phyloP scores from a whole-genome alignment of 2,113 vertebrate species.

The Stigmatopora nigra region DNA sequence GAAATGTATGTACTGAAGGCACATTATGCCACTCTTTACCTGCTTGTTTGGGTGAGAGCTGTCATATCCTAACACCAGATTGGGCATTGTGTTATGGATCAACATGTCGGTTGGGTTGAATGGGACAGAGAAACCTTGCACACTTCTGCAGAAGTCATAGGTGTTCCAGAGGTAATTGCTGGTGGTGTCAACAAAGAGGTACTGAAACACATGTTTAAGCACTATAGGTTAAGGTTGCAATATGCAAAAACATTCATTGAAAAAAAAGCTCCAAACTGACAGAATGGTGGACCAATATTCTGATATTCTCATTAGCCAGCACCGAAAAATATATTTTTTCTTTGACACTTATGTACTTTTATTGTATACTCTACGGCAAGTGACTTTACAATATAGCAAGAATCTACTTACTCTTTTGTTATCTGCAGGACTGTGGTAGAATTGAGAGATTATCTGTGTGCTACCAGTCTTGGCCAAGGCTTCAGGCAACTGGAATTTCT shows the following conservation, averaged over 20 bases:
- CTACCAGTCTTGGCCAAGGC: constrained; percentile 59
- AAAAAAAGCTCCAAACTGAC: too few species aligned
- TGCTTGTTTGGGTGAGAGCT: constrained; percentile 89
- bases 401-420: constrained; percentile 81
- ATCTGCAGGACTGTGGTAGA: constrained; percentile 95
- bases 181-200: constrained; percentile 86
- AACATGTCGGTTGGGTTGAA: constrained; percentile 90
- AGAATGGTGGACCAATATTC: too few species aligned
- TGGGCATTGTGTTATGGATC: constrained; percentile 77
- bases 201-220: constrained; percentile 62
- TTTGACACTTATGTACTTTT: too few species aligned
- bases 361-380: not conserved
- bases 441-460: constrained; percentile 85
- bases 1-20: not conserved
- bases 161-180: constrained; percentile 90
- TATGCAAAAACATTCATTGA: too few species aligned
- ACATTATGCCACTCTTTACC: constrained; percentile 59
- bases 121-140: constrained; percentile 82
- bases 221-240: not conserved
- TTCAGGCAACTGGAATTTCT: constrained; percentile 70
- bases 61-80: constrained; percentile 87
- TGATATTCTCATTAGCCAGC: too few species aligned
- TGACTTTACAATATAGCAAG: not conserved
- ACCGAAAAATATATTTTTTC: too few species aligned
- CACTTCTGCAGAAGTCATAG: constrained; percentile 82